Evolutionary conservation across 2,888 invertebrate genomes (phyloP).

Genomic region (Eristalis arbustorum): DNA sequence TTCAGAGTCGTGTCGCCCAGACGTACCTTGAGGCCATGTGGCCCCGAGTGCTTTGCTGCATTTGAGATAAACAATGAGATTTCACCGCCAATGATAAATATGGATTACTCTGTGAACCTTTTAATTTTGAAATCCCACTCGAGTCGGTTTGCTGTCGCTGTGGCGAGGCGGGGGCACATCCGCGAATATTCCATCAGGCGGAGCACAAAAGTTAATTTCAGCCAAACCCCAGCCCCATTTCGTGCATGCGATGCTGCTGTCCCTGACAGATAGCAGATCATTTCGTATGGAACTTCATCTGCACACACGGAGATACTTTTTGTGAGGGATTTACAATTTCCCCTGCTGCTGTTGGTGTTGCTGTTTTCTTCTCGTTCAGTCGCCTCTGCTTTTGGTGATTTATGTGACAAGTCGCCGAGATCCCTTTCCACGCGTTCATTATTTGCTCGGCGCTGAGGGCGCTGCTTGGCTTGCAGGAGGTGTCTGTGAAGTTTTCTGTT

Average conservation of each 20-base stretch:
- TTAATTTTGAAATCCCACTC: constrained; percentile 61
- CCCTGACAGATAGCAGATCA: constrained; percentile 63
- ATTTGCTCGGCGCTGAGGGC: background rate
- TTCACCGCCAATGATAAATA: constrained; percentile 49
- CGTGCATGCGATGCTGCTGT: constrained; percentile 10
- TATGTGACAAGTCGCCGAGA: constrained; percentile 46
- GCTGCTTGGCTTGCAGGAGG: background rate
- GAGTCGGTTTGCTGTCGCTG: constrained; percentile 1
- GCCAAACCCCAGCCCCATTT: constrained; percentile 11
- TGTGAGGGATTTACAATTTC: background rate
- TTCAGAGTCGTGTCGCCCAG: constrained; percentile 8
- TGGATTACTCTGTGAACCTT: constrained; percentile 60
- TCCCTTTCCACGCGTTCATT: constrained; percentile 45
- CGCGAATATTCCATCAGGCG: constrained; percentile 35
- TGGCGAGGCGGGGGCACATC: background rate
- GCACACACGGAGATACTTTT: constrained; percentile 11
- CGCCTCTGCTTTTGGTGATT: constrained; percentile 25
- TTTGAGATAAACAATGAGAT: constrained; percentile 54
- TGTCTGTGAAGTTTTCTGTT: constrained; percentile 15
- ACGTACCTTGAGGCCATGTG: constrained; percentile 14
- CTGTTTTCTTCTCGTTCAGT: background rate
- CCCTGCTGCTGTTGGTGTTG: too few relatives aligned
- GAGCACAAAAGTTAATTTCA: constrained; percentile 60
- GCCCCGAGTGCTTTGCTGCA: constrained; percentile 8
- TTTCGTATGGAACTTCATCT: constrained; percentile 39